Conservation (phyloP, 2,113 vertebrate species). For the Monopterus albus region DNA sequence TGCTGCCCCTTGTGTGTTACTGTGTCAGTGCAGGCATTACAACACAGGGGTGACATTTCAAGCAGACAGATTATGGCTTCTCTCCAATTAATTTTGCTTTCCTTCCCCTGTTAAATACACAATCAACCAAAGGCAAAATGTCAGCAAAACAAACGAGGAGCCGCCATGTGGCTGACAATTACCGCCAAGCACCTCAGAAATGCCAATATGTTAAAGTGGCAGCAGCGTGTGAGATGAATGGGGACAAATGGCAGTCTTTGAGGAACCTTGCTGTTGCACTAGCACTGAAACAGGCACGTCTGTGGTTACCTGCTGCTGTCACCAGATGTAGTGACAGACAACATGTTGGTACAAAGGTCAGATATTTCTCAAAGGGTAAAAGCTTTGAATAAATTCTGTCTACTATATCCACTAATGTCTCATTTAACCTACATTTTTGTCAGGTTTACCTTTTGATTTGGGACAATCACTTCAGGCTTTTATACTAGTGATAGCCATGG, state of each 20-base stretch:
- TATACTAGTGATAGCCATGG: no score
- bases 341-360: constrained; percentile 41
- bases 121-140: constrained; percentile 86
- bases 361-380: constrained; percentile 13
- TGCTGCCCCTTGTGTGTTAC: constrained; percentile 34
- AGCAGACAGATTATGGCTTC: constrained; percentile 81
- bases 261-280: constrained; percentile 38
- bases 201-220: constrained; percentile 82
- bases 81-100: constrained; percentile 84
- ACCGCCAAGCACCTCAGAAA: constrained; percentile 80
- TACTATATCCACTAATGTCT: neutral
- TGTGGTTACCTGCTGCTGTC: constrained; percentile 14
- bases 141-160: constrained; percentile 82
- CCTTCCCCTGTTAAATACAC: constrained; percentile 82
- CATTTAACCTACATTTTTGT: neutral
- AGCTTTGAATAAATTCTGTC: neutral
- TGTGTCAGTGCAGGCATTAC: constrained; percentile 67
- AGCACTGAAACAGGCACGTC: constrained; percentile 7
- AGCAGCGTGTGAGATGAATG: constrained; percentile 73
- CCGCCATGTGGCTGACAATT: constrained; percentile 80
- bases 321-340: constrained; percentile 20
- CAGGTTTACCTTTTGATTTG: no score
- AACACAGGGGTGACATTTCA: constrained; percentile 84
- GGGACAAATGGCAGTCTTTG: constrained; percentile 59
- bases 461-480: no score